Evolutionary conservation across 2,888 invertebrate species (phyloP), one percentile per base, ranked within the genome.

Genomic region (Scaptomyza tumidula): DNA sequence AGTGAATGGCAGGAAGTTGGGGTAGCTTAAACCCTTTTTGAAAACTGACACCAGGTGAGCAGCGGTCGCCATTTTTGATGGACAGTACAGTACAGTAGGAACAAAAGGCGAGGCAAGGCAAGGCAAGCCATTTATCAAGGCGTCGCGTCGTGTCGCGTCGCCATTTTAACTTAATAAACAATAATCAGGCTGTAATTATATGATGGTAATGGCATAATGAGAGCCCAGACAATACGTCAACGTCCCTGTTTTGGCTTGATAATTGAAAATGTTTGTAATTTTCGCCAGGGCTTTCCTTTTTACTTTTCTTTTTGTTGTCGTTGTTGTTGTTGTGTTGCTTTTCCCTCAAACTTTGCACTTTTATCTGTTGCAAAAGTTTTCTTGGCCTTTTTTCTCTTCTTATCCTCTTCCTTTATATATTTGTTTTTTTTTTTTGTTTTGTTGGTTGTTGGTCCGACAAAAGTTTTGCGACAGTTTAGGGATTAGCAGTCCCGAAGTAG

Each of bases 401-500:
- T 55, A 62, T 37, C 9, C 46, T 52, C 50, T 14, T 48, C 39
- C 57, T 60, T 49, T 35, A 44, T 35, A 19, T n/a, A 3, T 37
- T 0, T 19, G 0, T 27, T 52, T 59, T 52, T 58, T 31, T 55
- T 55, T 66, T 58, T 54, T 39, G 7, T 39, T 41, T 41, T 53
- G 37, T 56, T 45, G 45, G 63, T 49, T 58, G 69, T 52, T 52
- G 62, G 65, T 65, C 60, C 60, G 43, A 54, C 66, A 85, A 85
- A 85, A 86, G 74, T 85, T 85, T 84, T 80, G 85, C 84, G 85
- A 86, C 85, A 85, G 84, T 86, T 85, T 85, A 86, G 79, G 86
- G 85, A 85, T 85, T 85, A 86, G 77, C 83, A 75, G 75, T 58
- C 66, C 76, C 62, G 72, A 71, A 80, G 80, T 75, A 81, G 81